Evolutionary conservation across 2,888 invertebrate species (phyloP).

Genomic region (Rotaria magnacalcarata): DNA sequence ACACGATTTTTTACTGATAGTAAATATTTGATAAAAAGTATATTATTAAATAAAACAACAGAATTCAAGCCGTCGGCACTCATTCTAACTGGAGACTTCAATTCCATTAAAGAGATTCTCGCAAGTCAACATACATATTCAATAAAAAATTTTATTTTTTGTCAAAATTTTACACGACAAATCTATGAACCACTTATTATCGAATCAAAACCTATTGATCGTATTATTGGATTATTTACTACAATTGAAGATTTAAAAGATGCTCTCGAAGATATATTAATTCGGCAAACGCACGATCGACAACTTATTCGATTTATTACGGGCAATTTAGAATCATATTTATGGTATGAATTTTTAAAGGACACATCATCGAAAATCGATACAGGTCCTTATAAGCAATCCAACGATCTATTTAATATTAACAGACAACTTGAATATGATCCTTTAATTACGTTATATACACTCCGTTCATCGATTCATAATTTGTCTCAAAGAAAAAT

Average conservation of each 20-base stretch:
- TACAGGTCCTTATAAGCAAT: not conserved
- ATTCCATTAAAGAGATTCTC: not conserved
- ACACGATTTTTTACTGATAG: not conserved
- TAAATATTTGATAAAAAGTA: not conserved
- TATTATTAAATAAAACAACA: not conserved
- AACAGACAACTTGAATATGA: not conserved
- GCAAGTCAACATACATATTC: not conserved
- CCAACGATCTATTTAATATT: not conserved
- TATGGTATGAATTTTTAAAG: slow-evolving; percentile 28
- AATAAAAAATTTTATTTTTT: not conserved
- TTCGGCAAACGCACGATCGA: not conserved
- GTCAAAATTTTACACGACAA: not conserved
- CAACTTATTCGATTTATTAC: not conserved
- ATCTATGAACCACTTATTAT: not conserved
- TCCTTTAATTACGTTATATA: not conserved
- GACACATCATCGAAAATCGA: not conserved
- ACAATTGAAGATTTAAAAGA: not conserved
- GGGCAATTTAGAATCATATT: not conserved
- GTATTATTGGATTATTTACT: not conserved
- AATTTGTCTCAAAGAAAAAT: not conserved
- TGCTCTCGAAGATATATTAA: not conserved
- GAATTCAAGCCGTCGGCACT: not conserved
- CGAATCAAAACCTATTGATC: not conserved
- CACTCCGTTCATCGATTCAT: not conserved
- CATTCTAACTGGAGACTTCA: not conserved